These are phyloP conservation scores for Bimastos eiseni DNA, from an alignment of 2,888 invertebrate species.

Conservation along the genomic window DNA sequence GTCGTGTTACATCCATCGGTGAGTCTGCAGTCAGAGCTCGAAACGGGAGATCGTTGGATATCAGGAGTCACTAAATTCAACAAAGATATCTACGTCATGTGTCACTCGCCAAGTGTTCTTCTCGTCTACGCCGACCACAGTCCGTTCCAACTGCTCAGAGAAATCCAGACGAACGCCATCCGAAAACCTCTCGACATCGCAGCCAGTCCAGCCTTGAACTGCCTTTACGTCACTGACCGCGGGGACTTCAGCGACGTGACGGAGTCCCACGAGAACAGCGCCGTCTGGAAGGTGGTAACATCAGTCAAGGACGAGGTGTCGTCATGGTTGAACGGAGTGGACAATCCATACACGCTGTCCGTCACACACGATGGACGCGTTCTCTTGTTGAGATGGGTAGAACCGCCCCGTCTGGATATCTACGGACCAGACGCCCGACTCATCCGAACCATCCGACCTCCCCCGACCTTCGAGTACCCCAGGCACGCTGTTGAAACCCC, in stretches of 20 bases:
- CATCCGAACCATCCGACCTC: background rate
- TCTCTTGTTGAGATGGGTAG: background rate
- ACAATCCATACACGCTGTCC: background rate
- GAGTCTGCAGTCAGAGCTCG: background rate
- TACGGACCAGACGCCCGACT: background rate
- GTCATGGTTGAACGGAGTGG: background rate
- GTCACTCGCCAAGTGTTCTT: background rate
- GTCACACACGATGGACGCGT: constrained; percentile 9
- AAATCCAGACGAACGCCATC: background rate
- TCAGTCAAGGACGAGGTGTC: background rate
- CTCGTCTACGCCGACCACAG: background rate
- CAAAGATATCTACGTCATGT: background rate
- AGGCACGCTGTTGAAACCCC: constrained; percentile 4
- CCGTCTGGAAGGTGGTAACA: background rate
- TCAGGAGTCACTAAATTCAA: background rate
- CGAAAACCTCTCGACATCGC: background rate
- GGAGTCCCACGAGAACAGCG: background rate
- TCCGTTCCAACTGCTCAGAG: background rate
- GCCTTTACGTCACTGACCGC: constrained; percentile 23
- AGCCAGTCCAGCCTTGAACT: background rate
- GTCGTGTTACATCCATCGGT: background rate
- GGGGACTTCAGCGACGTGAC: background rate
- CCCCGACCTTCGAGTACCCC: background rate
- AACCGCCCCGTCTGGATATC: background rate
- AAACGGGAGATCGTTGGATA: background rate